phyloP scores from a whole-genome alignment of 2,888 invertebrate species.

The Nezara viridula region DNA sequence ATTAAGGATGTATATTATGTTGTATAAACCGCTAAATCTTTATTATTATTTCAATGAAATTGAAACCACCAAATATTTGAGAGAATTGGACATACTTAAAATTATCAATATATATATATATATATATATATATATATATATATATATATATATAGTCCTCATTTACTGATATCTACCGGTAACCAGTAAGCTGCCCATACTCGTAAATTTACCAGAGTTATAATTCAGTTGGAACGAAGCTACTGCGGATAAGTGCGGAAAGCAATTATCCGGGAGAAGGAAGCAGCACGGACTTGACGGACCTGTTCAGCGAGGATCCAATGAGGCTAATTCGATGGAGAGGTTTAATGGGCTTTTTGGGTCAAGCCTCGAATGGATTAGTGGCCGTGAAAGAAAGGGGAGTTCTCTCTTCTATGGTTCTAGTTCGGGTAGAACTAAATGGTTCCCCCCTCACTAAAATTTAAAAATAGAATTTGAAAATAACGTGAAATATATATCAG shows the following conservation, averaged over 20 bases:
- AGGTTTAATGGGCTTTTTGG: conserved; percentile 42
- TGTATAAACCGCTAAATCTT: too few species aligned
- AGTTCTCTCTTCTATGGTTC: neutral
- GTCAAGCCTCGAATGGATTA: conserved; percentile 18
- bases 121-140: too few species aligned
- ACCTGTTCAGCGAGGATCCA: neutral
- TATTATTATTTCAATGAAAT: too few species aligned
- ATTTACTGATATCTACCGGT: too few species aligned
- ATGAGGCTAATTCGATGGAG: conserved; percentile 36
- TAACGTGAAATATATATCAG: neutral
- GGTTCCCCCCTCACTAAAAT: neutral
- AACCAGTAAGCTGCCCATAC: neutral
- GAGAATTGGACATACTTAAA: too few species aligned
- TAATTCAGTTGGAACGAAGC: neutral
- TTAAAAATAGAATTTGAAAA: neutral
- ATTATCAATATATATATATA: too few species aligned
- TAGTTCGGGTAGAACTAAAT: neutral
- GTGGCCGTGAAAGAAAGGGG: conserved; percentile 6
- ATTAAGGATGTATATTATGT: too few species aligned
- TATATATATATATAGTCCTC: too few species aligned
- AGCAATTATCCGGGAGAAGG: conserved; percentile 35
- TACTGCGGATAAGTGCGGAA: conserved; percentile 24
- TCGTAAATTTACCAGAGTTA: neutral
- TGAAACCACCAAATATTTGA: too few species aligned
- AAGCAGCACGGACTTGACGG: neutral